Percentiles rank a stretch among this genome's conserved stretches.
phyloP scores from a whole-genome alignment of 1,140 invertebrate species.

The Drosophila nasuta region DNA sequence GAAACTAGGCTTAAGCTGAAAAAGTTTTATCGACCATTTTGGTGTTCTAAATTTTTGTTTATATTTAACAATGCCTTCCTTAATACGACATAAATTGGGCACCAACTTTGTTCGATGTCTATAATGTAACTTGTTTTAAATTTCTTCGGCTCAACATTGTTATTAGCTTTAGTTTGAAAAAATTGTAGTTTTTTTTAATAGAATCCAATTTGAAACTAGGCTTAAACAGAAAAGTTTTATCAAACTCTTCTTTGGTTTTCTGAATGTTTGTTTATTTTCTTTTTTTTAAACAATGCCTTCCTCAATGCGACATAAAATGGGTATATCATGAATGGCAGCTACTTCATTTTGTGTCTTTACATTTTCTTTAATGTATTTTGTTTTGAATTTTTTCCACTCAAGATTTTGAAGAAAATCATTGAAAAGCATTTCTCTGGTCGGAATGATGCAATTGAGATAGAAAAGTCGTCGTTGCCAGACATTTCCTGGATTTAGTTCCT shows the following conservation, averaged over 20 bases:
- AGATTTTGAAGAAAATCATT: conserved; percentile 85
- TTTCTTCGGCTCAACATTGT: not conserved
- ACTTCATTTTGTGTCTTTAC: conserved; percentile 14
- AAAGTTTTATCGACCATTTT: not conserved
- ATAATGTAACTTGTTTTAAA: no score
- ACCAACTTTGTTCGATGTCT: no score
- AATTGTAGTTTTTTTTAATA: not conserved
- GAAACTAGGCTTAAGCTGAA: no score
- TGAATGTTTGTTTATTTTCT: not conserved
- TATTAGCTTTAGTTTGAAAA: not conserved
- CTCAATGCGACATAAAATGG: conserved; percentile 76
- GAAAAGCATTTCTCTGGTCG: conserved; percentile 85
- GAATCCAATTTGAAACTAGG: not conserved
- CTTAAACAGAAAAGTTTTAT: not conserved
- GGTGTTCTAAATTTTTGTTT: no score
- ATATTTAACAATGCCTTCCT: no score
- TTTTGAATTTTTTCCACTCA: conserved; percentile 86
- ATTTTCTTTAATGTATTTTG: conserved; percentile 78
- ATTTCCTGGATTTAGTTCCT: conserved; percentile 86
- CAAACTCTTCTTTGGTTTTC: not conserved
- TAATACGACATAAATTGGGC: no score
- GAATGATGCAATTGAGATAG: conserved; percentile 87
- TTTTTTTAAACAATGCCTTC: conserved; percentile 32
- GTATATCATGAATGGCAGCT: conserved; percentile 65
- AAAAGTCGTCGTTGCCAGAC: conserved; percentile 87